A percentile compares a stretch with the other conserved stretches of the same genome.
These are phyloP conservation scores for Climacteris rufus DNA, from an alignment of 2,113 vertebrate species.

Conservation along the genomic window DNA sequence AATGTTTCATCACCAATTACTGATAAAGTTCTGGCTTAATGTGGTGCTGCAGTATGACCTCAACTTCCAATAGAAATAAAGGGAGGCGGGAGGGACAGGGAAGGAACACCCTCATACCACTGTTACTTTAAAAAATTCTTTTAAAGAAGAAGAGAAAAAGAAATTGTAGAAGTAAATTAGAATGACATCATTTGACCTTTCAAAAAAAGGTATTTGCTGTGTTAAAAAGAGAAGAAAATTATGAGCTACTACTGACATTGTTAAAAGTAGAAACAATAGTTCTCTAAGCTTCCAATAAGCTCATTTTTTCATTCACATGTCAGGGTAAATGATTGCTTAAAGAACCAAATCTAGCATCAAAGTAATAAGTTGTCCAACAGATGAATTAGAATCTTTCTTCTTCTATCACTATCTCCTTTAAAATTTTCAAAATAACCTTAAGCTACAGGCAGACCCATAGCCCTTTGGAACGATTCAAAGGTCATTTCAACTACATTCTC, in stretches of 20 bases:
- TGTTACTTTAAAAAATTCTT: neutral
- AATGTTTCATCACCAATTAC: neutral
- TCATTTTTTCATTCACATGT: neutral
- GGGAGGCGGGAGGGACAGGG: accelerated
- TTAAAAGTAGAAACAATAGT: neutral
- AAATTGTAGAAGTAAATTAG: neutral
- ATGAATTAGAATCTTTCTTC: conserved; percentile 14
- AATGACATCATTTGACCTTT: neutral
- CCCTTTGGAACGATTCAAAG: neutral
- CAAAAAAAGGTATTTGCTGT: neutral
- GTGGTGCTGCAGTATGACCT: neutral
- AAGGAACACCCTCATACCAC: accelerated
- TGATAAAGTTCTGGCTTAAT: neutral
- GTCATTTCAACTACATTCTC: neutral
- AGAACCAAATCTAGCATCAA: neutral
- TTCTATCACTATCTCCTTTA: neutral
- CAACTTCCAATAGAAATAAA: neutral
- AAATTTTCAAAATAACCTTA: conserved; percentile 7
- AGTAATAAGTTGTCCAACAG: conserved; percentile 32
- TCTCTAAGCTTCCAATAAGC: neutral
- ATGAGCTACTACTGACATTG: neutral
- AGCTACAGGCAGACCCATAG: neutral
- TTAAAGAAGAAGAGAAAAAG: neutral
- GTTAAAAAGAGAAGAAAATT: neutral
- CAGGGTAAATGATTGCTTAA: conserved; percentile 21